Percentiles rank a stretch among this genome's conserved stretches.
phyloP scores from a whole-genome alignment of 2,797 vertebrate species.

The Naso thynnoides region DNA sequence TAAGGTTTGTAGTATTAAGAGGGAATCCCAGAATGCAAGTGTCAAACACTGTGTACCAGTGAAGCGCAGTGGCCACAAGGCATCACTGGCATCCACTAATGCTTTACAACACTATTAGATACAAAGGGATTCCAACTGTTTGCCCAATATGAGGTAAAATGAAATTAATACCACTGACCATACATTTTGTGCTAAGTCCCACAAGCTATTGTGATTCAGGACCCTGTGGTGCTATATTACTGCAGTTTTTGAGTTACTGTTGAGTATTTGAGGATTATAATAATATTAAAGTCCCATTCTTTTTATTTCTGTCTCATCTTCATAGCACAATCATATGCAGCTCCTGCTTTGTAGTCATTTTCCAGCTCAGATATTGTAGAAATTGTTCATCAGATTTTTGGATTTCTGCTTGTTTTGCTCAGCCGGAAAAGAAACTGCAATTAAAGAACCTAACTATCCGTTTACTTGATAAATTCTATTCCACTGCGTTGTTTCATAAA shows the following conservation, averaged over 20 bases:
- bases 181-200: conserved; percentile 72
- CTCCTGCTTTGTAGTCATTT: conserved; percentile 57
- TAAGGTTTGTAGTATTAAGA: conserved; percentile 72
- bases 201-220: conserved; percentile 73
- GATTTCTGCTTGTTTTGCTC: conserved; percentile 70
- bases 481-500: conserved; percentile 97
- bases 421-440: conserved; percentile 88
- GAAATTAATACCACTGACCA: conserved; percentile 82
- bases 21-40: conserved; percentile 80
- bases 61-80: conserved; percentile 80
- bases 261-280: conserved; percentile 50
- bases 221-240: conserved; percentile 67
- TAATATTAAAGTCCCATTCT: conserved; percentile 57
- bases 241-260: conserved; percentile 70
- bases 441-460: conserved; percentile 94
- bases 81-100: conserved; percentile 66
- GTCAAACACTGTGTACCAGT: conserved; percentile 75
- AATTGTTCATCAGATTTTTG: conserved; percentile 82
- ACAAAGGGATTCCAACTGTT: conserved; percentile 77
- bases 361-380: conserved; percentile 47
- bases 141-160: conserved; percentile 79
- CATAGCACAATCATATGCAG: conserved; percentile 6
- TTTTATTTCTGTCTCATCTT: conserved; percentile 50
- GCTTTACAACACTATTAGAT: conserved; percentile 73
- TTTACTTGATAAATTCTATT: conserved; percentile 98